Conservation (phyloP, 2,888 invertebrate species). For the Timandra comae region DNA sequence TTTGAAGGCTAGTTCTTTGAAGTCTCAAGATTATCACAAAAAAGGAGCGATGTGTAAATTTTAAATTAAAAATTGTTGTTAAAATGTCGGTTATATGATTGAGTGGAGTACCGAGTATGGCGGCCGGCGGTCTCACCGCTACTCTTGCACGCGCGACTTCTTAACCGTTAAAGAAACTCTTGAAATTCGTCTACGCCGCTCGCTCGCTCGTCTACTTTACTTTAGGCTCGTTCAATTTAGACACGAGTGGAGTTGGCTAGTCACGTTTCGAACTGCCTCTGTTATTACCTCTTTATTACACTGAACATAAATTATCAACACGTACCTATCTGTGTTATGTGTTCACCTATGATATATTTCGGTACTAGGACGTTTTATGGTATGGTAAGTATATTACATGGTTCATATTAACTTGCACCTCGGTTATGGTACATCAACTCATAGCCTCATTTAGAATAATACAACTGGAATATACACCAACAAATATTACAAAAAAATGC, state of each 20-base stretch:
- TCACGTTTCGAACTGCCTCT: slow-evolving; percentile 34
- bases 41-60: too few relatives aligned
- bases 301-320: slow-evolving; percentile 7
- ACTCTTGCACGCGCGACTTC: slow-evolving; percentile 63
- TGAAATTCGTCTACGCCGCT: slow-evolving; percentile 61
- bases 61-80: too few relatives aligned
- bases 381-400: too few relatives aligned
- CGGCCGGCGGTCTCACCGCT: slow-evolving; percentile 21
- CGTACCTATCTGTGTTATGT: not conserved
- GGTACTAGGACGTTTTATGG: too few relatives aligned
- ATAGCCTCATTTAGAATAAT: too few relatives aligned
- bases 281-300: slow-evolving; percentile 19
- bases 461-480: too few relatives aligned
- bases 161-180: slow-evolving; percentile 62
- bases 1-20: too few relatives aligned
- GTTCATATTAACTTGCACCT: too few relatives aligned
- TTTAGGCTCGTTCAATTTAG: slow-evolving; percentile 44
- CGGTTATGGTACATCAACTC: too few relatives aligned
- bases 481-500: too few relatives aligned
- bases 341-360: too few relatives aligned
- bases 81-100: slow-evolving; percentile 5
- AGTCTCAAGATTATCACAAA: too few relatives aligned
- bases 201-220: slow-evolving; percentile 45
- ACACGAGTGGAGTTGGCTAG: slow-evolving; percentile 36
- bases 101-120: slow-evolving; percentile 17